A percentile compares a stretch with the other conserved stretches of the same genome.
phyloP scores from a whole-genome alignment of 2,888 invertebrate species.

The Pardosa pseudoannulata region DNA sequence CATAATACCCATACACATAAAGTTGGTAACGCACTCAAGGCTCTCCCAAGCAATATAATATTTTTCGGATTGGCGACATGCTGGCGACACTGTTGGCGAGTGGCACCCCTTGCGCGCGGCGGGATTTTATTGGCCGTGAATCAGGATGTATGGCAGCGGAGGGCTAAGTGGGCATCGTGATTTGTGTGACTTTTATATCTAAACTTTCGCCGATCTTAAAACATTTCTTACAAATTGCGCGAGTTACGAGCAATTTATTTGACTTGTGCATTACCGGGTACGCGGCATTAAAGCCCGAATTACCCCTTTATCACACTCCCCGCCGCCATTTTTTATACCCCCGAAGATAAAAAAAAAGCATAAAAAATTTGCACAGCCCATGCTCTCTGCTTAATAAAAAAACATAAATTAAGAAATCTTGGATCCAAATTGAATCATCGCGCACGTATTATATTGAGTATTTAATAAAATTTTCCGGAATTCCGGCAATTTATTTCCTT shows the following conservation, averaged over 20 bases:
- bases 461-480: conserved; percentile 62
- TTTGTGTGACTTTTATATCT: conserved; percentile 73
- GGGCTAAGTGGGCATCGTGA: conserved; percentile 72
- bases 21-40: too few relatives aligned
- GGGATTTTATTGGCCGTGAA: conserved; percentile 72
- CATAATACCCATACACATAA: too few relatives aligned
- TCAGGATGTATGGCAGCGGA: conserved; percentile 72
- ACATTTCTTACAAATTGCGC: conserved; percentile 73
- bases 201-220: conserved; percentile 73
- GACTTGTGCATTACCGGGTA: conserved; percentile 72
- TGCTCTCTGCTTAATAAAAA: conserved; percentile 68
- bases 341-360: conserved; percentile 28
- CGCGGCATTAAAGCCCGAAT: conserved; percentile 71
- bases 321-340: conserved; percentile 40
- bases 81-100: conserved; percentile 51
- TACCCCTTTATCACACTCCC: conserved; percentile 69
- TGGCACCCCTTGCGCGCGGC: conserved; percentile 53
- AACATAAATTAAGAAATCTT: conserved; percentile 64
- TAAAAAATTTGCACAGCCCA: conserved; percentile 24
- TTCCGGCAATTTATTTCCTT: conserved; percentile 32
- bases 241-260: conserved; percentile 73
- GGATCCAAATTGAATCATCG: conserved; percentile 68
- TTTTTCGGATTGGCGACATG: conserved; percentile 18
- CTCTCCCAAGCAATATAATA: not conserved
- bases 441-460: conserved; percentile 45